Base-by-base conservation (phyloP, 2,888 invertebrate species). In the Druceiella hillmani region DNA sequence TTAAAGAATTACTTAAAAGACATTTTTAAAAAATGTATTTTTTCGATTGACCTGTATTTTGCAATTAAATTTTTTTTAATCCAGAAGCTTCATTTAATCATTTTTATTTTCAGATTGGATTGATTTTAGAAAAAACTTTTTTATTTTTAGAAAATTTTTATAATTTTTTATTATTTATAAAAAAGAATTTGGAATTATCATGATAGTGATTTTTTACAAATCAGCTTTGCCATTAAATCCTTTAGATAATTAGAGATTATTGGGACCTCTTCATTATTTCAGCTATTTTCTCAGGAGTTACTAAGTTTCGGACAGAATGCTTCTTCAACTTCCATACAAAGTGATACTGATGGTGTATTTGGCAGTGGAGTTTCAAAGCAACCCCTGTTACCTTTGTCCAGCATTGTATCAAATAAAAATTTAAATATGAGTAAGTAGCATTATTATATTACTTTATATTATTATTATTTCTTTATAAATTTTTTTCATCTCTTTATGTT, bases 221-320 rank as follows among this genome's bases (percentile, higher is more conserved):
- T n/a, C n/a, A n/a, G n/a, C n/a, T n/a, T n/a, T n/a, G n/a, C n/a
- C n/a, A n/a, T n/a, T n/a, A n/a, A n/a, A n/a, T n/a, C n/a, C n/a
- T n/a, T n/a, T n/a, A n/a, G n/a, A n/a, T n/a, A n/a, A n/a, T n/a
- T 45, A 14, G 33, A 31, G 25, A 36, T 38, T 17, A 41, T 36
- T 36, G 30, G 38, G 17, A 33, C 36, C 16, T 45, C 29, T 42
- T 48, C 28, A 38, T 22, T 10, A 9, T 53, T 56, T 2, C 52
- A 70, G 70, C 44, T 70, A 5, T 61, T 70, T 17, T 60, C 70
- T 1, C 69, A 67, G 59, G 70, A 70, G 44, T 70, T 70, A n/a
- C 46, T 70, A n/a, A 70, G 69, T 0, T 70, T 70, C 2, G 64
- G 70, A 7, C 66, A 70, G 47, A 64, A 58, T 27, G 54, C 64